Conservation (phyloP, 2,888 invertebrate species). For the Tachystola acroxantha region DNA sequence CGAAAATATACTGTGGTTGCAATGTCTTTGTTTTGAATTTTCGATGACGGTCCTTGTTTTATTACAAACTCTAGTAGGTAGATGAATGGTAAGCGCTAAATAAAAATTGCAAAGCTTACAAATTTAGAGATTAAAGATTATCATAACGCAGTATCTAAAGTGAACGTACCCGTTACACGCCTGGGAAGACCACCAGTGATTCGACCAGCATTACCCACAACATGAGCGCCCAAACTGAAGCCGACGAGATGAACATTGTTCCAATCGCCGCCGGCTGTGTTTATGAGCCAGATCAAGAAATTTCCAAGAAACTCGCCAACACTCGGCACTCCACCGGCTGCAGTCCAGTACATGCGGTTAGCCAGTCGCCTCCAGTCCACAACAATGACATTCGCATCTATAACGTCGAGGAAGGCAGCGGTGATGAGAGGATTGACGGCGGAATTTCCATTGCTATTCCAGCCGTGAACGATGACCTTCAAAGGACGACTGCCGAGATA, state of each 20-base stretch:
- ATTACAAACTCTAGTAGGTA: no score
- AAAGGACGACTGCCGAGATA: constrained; percentile 31
- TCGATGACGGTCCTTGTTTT: no score
- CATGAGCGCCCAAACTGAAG: constrained; percentile 51
- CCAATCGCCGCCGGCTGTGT: constrained; percentile 34
- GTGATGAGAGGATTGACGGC: constrained; percentile 35
- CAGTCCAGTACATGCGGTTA: constrained; percentile 31
- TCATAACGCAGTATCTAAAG: no score
- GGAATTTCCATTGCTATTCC: constrained; percentile 45
- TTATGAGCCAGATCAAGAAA: constrained; percentile 56
- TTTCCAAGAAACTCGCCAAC: constrained; percentile 53
- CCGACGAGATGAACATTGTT: constrained; percentile 44
- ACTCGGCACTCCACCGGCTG: constrained; percentile 44
- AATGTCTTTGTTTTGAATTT: no score
- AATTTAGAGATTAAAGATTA: no score
- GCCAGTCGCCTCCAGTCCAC: constrained; percentile 55
- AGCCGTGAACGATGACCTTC: constrained; percentile 53
- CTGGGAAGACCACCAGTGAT: constrained; percentile 20
- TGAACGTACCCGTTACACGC: constrained; percentile 39
- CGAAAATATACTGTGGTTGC: no score
- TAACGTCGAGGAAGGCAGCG: constrained; percentile 38
- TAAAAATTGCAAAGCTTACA: no score
- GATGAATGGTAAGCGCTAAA: no score
- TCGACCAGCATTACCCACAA: constrained; percentile 43
- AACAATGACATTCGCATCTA: constrained; percentile 56